A percentile compares a stretch with the other conserved stretches of the same genome.
phyloP scores from a whole-genome alignment of 1,140 invertebrate species.

The Drosophila punjabiensis region DNA sequence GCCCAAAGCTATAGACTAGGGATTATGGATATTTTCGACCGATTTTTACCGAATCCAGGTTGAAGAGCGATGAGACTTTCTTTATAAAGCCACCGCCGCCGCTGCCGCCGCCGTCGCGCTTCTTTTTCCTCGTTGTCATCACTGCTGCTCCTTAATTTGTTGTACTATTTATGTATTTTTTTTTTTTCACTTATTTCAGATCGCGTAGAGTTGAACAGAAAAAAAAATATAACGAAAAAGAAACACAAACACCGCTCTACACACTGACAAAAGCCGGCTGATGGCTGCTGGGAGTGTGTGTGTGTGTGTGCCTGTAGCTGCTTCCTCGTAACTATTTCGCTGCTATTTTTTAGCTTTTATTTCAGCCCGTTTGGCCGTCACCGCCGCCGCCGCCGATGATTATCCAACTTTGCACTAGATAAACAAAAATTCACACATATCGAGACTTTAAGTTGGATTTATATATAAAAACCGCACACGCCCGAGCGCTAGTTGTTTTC shows the following conservation, averaged over 20 bases:
- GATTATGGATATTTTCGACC: constrained; percentile 7
- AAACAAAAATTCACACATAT: constrained; percentile 50
- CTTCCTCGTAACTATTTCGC: constrained; percentile 21
- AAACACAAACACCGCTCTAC: constrained; percentile 37
- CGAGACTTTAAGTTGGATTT: constrained; percentile 27
- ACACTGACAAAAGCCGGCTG: constrained; percentile 67
- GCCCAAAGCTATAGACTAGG: constrained; percentile 26
- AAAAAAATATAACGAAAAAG: constrained; percentile 17
- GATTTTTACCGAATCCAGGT: constrained; percentile 91
- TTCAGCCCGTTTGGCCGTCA: constrained; percentile 28
- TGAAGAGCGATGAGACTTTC: constrained; percentile 94
- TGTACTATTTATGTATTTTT: constrained; percentile 21
- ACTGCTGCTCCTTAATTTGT: constrained; percentile 4
- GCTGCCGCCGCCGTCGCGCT: constrained; percentile 88
- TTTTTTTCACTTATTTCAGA: constrained; percentile 23
- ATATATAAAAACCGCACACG: constrained; percentile 31
- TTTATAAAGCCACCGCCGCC: constrained; percentile 89
- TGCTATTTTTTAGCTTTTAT: constrained; percentile 43
- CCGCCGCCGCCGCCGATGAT: constrained; percentile 18
- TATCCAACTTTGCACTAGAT: constrained; percentile 53
- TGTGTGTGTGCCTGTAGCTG: constrained; percentile 31
- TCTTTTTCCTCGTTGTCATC: constrained; percentile 92
- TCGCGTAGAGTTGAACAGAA: constrained; percentile 31
- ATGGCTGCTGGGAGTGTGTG: constrained; percentile 13
- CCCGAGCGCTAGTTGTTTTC: constrained; percentile 18